Evolutionary conservation across 2,797 vertebrate genomes (phyloP).

Genomic region (Tinamus major): DNA sequence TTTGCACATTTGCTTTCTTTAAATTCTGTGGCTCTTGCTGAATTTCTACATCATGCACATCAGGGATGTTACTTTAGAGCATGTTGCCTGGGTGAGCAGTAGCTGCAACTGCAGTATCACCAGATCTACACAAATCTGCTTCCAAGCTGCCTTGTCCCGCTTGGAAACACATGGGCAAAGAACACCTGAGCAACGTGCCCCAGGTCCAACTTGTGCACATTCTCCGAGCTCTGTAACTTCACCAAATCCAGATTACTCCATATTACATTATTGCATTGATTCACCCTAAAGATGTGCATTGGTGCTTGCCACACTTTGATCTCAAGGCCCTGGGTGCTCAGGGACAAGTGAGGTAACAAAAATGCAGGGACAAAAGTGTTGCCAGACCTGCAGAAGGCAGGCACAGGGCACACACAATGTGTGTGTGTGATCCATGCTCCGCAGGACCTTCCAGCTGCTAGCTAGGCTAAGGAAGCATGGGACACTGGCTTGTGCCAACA

Average conservation of each 20-base stretch:
- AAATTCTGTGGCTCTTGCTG: constrained; percentile 2
- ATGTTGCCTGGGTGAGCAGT: accelerated
- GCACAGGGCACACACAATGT: neutral
- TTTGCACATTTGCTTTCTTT: neutral
- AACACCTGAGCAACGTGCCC: neutral
- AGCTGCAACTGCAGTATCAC: neutral
- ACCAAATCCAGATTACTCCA: accelerated
- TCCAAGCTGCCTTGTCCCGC: neutral
- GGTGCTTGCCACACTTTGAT: neutral
- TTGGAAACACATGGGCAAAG: neutral
- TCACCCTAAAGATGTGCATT: accelerated
- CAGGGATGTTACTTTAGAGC: neutral
- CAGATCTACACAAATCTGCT: neutral
- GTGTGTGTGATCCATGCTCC: neutral
- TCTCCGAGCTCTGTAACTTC: neutral
- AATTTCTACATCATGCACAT: neutral
- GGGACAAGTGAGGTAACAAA: neutral
- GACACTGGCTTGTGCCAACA: neutral
- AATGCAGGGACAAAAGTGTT: neutral
- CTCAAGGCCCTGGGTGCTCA: accelerated
- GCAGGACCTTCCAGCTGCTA: neutral
- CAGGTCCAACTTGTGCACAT: accelerated
- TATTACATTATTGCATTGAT: neutral
- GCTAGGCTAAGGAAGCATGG: neutral
- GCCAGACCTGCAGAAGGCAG: neutral